phyloP scores from a whole-genome alignment of 2,888 invertebrate genomes.

The Phaedon cochleariae region DNA sequence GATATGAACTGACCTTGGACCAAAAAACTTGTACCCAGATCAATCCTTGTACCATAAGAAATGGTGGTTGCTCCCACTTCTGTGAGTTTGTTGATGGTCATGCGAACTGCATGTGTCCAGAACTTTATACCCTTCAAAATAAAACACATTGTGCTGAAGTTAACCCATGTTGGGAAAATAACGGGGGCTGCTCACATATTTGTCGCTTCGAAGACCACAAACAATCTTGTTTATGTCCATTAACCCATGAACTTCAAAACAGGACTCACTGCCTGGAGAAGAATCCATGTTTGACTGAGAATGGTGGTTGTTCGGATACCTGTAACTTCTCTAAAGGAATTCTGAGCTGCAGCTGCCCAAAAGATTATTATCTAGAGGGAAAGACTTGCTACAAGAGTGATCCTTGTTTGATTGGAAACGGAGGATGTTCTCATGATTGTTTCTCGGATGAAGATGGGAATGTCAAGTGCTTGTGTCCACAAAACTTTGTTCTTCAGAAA shows the following conservation, averaged over 20 bases:
- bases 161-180: constrained; percentile 64
- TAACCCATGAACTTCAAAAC: constrained; percentile 61
- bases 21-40: constrained; percentile 59
- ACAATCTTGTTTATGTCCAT: constrained; percentile 66
- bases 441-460: constrained; percentile 42
- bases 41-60: constrained; percentile 62
- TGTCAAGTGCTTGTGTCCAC: constrained; percentile 63
- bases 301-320: constrained; percentile 71
- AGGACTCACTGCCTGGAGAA: constrained; percentile 60
- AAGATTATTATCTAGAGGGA: constrained; percentile 54
- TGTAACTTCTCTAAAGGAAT: constrained; percentile 64
- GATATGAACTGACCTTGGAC: constrained; percentile 46
- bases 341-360: constrained; percentile 62
- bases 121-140: constrained; percentile 59
- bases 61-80: constrained; percentile 66
- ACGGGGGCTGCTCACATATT: constrained; percentile 69
- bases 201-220: constrained; percentile 64
- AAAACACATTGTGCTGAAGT: constrained; percentile 53
- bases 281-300: constrained; percentile 67
- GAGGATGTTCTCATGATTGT: constrained; percentile 52
- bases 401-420: constrained; percentile 58
- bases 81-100: constrained; percentile 63
- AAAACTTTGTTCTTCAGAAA: constrained; percentile 47
- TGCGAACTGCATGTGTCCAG: constrained; percentile 63
- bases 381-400: constrained; percentile 49